Conservation (phyloP, 2,797 vertebrate genomes). For the Hephaestus fuliginosus region DNA sequence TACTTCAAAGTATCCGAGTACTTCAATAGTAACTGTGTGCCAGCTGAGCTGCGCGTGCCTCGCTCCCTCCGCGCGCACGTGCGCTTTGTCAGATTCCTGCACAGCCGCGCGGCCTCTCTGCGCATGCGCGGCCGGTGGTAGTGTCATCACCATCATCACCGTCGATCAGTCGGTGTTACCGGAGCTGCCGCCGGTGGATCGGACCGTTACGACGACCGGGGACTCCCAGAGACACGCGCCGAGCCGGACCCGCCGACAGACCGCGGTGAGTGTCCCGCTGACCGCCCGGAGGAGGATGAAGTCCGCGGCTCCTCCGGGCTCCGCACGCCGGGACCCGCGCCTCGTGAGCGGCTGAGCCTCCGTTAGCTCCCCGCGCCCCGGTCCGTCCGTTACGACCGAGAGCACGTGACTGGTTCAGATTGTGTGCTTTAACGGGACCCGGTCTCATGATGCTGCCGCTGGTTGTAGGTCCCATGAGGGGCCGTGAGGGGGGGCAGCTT, state of each 20-base stretch:
- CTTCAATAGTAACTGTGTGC: neutral
- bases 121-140: slow-evolving; percentile 64
- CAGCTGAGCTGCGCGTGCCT: neutral
- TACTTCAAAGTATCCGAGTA: too few species aligned
- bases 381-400: too few species aligned
- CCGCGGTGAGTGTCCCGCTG: slow-evolving; percentile 40
- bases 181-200: neutral
- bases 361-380: neutral
- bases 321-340: neutral
- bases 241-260: neutral
- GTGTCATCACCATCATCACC: slow-evolving; percentile 42
- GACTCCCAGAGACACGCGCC: neutral
- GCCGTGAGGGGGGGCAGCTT: too few species aligned
- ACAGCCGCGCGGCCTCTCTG: neutral
- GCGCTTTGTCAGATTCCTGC: slow-evolving; percentile 39
- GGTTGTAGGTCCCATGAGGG: too few species aligned
- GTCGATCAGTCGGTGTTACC: slow-evolving; percentile 44
- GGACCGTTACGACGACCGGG: neutral
- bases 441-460: neutral
- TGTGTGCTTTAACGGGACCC: neutral
- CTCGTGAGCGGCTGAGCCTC: neutral
- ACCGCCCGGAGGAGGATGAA: neutral
- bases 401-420: too few species aligned
- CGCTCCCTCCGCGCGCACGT: slow-evolving; percentile 16
- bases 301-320: neutral